Percentiles rank a stretch among this genome's conserved stretches.
Evolutionary conservation across 1,140 invertebrate species (phyloP).

Genomic region (Drosophila eugracilis): DNA sequence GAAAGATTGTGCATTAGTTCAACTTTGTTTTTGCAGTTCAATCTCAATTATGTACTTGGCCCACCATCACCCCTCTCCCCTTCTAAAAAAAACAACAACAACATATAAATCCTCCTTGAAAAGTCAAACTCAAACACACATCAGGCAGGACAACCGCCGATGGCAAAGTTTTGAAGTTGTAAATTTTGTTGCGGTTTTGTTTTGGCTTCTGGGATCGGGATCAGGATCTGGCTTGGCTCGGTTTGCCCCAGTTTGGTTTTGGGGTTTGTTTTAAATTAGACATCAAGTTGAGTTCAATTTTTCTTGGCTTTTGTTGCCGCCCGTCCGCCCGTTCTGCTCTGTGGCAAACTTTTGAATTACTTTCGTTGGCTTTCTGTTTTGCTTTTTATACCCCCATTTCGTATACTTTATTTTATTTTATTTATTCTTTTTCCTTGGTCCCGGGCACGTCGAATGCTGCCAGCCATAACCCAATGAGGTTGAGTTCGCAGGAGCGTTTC

Average conservation of each 20-base stretch:
- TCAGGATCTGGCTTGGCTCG: slow-evolving; percentile 30
- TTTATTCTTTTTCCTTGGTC: slow-evolving; percentile 14
- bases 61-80: not conserved
- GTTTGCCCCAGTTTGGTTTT: slow-evolving; percentile 38
- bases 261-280: slow-evolving; percentile 77
- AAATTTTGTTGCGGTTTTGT: slow-evolving; percentile 76
- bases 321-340: slow-evolving; percentile 61
- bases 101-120: slow-evolving; percentile 5
- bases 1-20: slow-evolving; percentile 59
- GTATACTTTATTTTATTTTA: slow-evolving; percentile 24
- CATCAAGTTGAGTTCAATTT: slow-evolving; percentile 72
- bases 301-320: slow-evolving; percentile 63
- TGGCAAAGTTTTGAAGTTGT: slow-evolving; percentile 65
- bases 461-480: slow-evolving; percentile 39
- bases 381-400: slow-evolving; percentile 9
- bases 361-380: slow-evolving; percentile 55
- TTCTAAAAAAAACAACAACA: not conserved
- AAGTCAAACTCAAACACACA: slow-evolving; percentile 18
- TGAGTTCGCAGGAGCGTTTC: slow-evolving; percentile 20
- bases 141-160: slow-evolving; percentile 16
- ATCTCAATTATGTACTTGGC: slow-evolving; percentile 69
- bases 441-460: slow-evolving; percentile 24
- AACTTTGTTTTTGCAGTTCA: slow-evolving; percentile 63
- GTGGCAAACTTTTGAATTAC: slow-evolving; percentile 71
- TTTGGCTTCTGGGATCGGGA: slow-evolving; percentile 57